These are phyloP conservation scores for Puntigrus tetrazona DNA, from an alignment of 2,113 vertebrate genomes.

Conservation along the genomic window DNA sequence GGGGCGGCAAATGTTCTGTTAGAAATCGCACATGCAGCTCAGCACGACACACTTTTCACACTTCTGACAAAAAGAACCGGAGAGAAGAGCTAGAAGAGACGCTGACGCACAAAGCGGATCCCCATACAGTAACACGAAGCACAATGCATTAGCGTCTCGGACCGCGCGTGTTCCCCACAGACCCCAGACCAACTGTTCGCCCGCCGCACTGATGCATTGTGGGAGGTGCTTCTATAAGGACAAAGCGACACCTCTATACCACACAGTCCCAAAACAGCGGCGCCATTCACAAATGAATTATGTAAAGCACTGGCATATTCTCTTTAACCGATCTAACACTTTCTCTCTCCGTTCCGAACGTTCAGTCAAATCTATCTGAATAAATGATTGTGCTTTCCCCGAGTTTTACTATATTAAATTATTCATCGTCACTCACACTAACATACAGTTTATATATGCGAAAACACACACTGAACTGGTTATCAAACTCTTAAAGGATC, in stretches of 20 bases:
- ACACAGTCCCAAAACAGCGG: background rate
- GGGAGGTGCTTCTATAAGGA: conserved; percentile 24
- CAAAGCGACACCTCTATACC: conserved; percentile 37
- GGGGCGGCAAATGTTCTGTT: conserved; percentile 13
- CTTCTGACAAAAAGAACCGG: background rate
- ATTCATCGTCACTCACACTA: background rate
- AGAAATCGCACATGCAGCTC: conserved; percentile 33
- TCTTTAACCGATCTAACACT: conserved; percentile 12
- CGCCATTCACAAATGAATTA: conserved; percentile 19
- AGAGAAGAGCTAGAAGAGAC: background rate
- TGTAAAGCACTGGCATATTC: conserved; percentile 13
- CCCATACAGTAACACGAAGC: background rate
- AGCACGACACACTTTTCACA: conserved; percentile 39
- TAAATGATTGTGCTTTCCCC: background rate
- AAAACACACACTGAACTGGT: background rate
- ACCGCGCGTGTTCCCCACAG: conserved; percentile 16
- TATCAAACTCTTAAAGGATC: background rate
- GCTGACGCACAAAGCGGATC: conserved; percentile 2
- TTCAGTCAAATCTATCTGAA: background rate
- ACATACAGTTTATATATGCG: background rate
- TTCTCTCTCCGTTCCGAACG: background rate
- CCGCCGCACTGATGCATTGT: conserved; percentile 17
- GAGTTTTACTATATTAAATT: background rate
- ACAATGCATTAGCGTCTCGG: background rate
- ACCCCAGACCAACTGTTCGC: conserved; percentile 32